These are phyloP conservation scores for Uloborus plumipes DNA, from an alignment of 2,888 invertebrate genomes.

Conservation along the genomic window DNA sequence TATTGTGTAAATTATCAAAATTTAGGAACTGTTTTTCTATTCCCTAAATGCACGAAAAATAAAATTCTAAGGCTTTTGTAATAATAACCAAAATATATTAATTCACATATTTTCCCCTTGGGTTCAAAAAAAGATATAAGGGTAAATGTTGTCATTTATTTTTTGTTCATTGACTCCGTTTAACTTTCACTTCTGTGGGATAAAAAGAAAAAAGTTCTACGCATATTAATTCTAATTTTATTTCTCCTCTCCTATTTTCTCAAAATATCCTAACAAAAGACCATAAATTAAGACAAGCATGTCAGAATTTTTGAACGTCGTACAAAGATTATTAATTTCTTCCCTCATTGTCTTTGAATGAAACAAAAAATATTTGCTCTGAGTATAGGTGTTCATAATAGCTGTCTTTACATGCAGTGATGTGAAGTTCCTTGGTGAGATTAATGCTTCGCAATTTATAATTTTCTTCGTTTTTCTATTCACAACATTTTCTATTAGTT, in stretches of 20 bases:
- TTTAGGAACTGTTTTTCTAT: too few species aligned
- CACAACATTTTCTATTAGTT: too few species aligned
- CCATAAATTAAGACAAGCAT: not conserved
- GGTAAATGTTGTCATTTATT: not conserved
- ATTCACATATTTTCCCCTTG: not conserved
- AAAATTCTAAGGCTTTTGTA: too few species aligned
- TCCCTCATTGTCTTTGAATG: not conserved
- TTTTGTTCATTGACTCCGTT: not conserved
- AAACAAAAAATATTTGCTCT: not conserved
- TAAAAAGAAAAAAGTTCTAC: too few species aligned
- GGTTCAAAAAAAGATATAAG: not conserved
- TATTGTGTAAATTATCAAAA: too few species aligned
- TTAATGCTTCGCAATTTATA: not conserved
- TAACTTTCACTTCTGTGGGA: not conserved
- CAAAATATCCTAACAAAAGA: slow-evolving; percentile 1
- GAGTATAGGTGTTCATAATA: too few species aligned
- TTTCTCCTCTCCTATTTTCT: not conserved
- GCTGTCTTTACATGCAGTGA: not conserved
- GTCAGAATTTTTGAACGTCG: not conserved
- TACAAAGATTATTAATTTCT: slow-evolving; percentile 2
- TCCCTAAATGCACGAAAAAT: too few species aligned
- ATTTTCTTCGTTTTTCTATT: too few species aligned
- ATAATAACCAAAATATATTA: not conserved
- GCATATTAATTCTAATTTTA: not conserved
- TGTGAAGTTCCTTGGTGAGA: not conserved